A percentile compares a stretch with the other conserved stretches of the same genome.
These are phyloP conservation scores for Porites divaricata DNA, from an alignment of 92 coral and sea anemone genomes.

Conservation along the genomic window DNA sequence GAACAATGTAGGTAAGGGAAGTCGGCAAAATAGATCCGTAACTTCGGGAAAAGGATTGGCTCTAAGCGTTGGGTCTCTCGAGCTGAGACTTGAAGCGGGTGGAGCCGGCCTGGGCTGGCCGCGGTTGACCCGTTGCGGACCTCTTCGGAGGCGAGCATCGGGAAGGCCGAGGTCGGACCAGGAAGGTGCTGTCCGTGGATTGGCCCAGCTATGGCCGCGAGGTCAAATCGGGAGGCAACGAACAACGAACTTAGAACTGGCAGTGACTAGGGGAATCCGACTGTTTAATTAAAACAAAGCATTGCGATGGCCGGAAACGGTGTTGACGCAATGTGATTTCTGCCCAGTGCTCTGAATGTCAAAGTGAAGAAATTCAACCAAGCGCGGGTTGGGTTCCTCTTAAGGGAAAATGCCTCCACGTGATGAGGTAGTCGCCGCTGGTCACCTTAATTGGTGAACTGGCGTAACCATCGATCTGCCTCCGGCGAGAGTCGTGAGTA, in stretches of 20 bases:
- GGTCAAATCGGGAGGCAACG: conserved; percentile 63
- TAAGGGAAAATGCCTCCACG: too few species aligned
- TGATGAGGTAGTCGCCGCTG: too few species aligned
- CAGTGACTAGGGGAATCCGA: conserved; percentile 76
- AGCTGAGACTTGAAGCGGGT: conserved; percentile 72
- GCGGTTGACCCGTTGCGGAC: conserved; percentile 8
- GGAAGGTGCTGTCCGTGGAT: conserved; percentile 69
- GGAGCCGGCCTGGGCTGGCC: conserved; percentile 65
- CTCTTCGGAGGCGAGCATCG: neutral
- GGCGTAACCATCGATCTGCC: too few species aligned
- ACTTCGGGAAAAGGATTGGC: too few species aligned
- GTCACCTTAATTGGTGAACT: too few species aligned
- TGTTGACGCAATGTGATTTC: conserved; percentile 35
- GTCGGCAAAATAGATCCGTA: too few species aligned
- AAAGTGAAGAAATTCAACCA: too few species aligned
- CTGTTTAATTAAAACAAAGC: conserved; percentile 83
- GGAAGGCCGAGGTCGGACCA: too few species aligned
- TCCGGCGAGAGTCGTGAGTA: too few species aligned
- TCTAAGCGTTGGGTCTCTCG: too few species aligned
- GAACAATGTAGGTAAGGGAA: too few species aligned
- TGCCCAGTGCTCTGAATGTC: conserved; percentile 34
- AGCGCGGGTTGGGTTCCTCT: conserved; percentile 58
- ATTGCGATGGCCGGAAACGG: conserved; percentile 17
- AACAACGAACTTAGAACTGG: conserved; percentile 76
- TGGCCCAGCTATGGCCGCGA: conserved; percentile 71